These are phyloP conservation scores for Coleophora deauratella DNA, from an alignment of 2,888 invertebrate species.

Conservation along the genomic window DNA sequence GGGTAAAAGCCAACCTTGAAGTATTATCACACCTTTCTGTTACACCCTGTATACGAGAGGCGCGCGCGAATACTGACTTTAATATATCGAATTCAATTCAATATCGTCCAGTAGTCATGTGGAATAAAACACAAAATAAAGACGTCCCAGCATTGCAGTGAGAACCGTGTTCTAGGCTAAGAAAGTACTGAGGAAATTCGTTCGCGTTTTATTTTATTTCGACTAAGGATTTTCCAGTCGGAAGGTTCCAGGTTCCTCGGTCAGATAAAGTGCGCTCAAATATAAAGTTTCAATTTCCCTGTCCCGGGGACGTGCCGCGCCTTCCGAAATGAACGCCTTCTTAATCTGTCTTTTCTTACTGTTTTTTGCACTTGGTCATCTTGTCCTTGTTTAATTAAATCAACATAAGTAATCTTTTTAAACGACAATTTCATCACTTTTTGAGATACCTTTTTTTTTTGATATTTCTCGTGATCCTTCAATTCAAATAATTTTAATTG, in stretches of 20 bases:
- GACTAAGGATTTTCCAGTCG: constrained; percentile 48
- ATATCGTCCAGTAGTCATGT: constrained; percentile 5
- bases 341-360: constrained; percentile 33
- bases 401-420: constrained; percentile 2
- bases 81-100: constrained; percentile 6
- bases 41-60: too few relatives aligned
- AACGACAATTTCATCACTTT: too few relatives aligned
- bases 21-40: too few relatives aligned
- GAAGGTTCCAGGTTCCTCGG: constrained; percentile 46
- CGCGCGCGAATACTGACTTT: neutral
- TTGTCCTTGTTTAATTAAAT: constrained; percentile 1
- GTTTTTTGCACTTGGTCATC: constrained; percentile 19
- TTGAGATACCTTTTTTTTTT: too few relatives aligned
- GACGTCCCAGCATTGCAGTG: constrained; percentile 34
- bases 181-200: constrained; percentile 43
- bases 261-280: constrained; percentile 65
- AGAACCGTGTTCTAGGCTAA: constrained; percentile 36
- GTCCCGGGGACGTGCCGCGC: constrained; percentile 47
- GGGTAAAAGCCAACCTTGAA: too few relatives aligned
- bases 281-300: constrained; percentile 69
- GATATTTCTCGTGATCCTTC: too few relatives aligned
- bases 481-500: too few relatives aligned
- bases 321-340: constrained; percentile 39
- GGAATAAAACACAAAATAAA: constrained; percentile 17
- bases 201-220: constrained; percentile 55